Base-by-base conservation (phyloP, 2,888 invertebrate genomes). In the Nemurella pictetii region DNA sequence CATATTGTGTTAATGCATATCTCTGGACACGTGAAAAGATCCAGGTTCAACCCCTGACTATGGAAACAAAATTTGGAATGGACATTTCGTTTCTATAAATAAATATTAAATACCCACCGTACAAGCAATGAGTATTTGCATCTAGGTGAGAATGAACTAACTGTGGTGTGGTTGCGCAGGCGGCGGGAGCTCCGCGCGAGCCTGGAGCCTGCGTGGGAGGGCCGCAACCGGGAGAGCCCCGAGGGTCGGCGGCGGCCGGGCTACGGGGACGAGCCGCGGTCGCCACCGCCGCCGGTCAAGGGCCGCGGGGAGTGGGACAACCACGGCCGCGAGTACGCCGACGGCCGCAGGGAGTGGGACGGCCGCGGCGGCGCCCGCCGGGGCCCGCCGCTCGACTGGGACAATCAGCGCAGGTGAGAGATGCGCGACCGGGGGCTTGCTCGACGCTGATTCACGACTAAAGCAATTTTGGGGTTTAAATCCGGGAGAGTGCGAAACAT, bases 171-270 rank as follows among this genome's bases (percentile, higher is more conserved):
- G 55, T 55, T 55, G 12, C 55, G 12, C 32, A 78, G 84, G 27
- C 85, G 86, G 20, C 81, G 84, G 20, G 86, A 86, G 73, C 85
- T 83, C 5, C 85, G 85, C 26, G 83, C 80, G 27, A 85, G 85
- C 75, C 83, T 85, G 73, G 87, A 87, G 74, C 85, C 85, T n/a
- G 78, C 85, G 25, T 85, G 87, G 86, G 86, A 85, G 28, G 80
- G 85, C 36, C 85, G 84, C 20, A 78, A 77, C 26, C 82, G 86
- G 30, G 81, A 86, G 25, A 88, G 88, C 32, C 86, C 89, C 80
- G 89, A 89, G 74, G 82, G 90, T 84, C 89, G 89, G 55, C 75
- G 75, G 3, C 26, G 75, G 2, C 75, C 75, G 28, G 75, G 75
- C 15, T 75, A 28, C 75, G 75, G 75, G 27, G 75, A 75, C 20